Percentiles rank a stretch among this genome's conserved stretches.
phyloP scores from a whole-genome alignment of 2,113 vertebrate species.

The Saguinus imperator region DNA sequence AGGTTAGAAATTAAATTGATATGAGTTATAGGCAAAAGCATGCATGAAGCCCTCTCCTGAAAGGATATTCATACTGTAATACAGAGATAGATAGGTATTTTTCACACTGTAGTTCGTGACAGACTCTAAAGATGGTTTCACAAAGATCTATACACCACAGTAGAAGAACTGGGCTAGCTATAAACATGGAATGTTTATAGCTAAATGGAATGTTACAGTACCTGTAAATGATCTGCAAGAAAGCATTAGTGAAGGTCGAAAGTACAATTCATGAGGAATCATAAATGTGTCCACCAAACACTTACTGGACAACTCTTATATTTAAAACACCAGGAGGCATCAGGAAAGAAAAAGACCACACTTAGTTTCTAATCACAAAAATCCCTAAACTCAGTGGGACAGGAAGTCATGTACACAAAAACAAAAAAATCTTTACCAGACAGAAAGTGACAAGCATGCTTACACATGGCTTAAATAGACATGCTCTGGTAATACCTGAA shows the following conservation, averaged over 20 bases:
- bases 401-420: neutral
- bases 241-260: neutral
- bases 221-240: neutral
- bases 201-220: neutral
- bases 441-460: neutral
- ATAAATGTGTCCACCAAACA: neutral
- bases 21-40: neutral
- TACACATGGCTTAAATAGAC: neutral
- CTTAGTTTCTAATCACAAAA: neutral
- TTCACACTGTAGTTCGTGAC: neutral
- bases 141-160: neutral
- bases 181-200: neutral
- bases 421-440: neutral
- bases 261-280: neutral
- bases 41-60: neutral
- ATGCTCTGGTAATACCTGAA: too few relatives aligned
- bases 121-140: neutral
- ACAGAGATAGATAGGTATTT: neutral
- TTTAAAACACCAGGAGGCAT: neutral
- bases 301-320: neutral
- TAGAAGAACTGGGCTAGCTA: neutral
- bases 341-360: neutral
- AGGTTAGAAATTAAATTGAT: neutral
- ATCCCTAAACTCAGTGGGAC: neutral
- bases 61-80: neutral